Base-by-base conservation (phyloP, 2,797 vertebrate species). In the Neoniphon sammara region DNA sequence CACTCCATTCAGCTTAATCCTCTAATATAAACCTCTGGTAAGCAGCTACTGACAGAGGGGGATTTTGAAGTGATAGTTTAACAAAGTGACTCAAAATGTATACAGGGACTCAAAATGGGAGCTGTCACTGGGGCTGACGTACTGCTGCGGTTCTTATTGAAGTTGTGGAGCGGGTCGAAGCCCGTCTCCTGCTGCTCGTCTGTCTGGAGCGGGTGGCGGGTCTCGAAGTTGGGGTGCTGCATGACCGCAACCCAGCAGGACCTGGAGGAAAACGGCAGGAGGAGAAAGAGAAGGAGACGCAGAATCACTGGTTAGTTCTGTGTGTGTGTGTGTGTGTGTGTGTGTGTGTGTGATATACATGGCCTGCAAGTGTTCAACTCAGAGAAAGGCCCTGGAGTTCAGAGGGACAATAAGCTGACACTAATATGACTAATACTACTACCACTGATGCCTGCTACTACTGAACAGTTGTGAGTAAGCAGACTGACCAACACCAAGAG, bases 181-280 rank as follows among this genome's bases (percentile, higher is more conserved):
- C 96, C 97, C 6, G 96, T 95, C 95, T 99, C 98, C 86, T 98
- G 97, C 82, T 98, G 97, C 84, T 98, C 97, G 39, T 98, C 97
- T 54, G 94, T 88, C 94, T 98, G 97, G 83, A 99, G 94, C 60
- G 97, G 97, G 84, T 98, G 97, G 78, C 89, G 94, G 31, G 96
- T 95, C 94, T 97, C 96, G 53, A 96, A 94, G 78, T 94, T 93
- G 70, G 96, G 95, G 88, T 97, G 95, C 94, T 97, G 96, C 98
- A 99, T 99, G 87, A 75, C 93, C 88, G 71, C 65, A 62, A 77
- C 77, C 53, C 84, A 71, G 78, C 47, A 36, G 49, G 31, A 85
- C 73, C 82, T 85, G 85, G 5, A 75, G 42, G 31, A 42, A 18
- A 50, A 60, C 5, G 39, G n/a, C 14, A 9, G 60, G 54, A 7